Conservation (phyloP, 1,140 invertebrate species). For the Macrobrachium rosenbergii region DNA sequence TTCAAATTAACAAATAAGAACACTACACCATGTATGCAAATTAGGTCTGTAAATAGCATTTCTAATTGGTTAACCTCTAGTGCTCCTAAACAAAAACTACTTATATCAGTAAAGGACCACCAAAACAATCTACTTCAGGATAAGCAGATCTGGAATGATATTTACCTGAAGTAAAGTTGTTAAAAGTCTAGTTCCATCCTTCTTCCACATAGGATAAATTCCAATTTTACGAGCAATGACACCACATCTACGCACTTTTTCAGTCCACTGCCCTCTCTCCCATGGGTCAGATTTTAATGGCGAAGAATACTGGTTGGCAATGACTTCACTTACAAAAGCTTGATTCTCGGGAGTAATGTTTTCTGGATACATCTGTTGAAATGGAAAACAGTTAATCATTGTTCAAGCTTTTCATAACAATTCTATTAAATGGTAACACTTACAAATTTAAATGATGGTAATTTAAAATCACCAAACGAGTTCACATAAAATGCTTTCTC, state of each 20-base stretch:
- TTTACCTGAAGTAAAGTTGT: slow-evolving; percentile 89
- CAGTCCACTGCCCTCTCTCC: slow-evolving; percentile 74
- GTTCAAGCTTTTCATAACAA: not conserved
- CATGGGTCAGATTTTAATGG: slow-evolving; percentile 71
- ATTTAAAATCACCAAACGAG: not conserved
- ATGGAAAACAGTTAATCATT: slow-evolving; percentile 16
- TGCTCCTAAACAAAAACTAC: not conserved
- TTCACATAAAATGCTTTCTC: too few relatives aligned
- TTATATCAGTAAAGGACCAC: not conserved
- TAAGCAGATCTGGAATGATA: not conserved
- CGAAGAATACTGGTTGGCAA: slow-evolving; percentile 75
- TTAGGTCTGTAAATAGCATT: too few relatives aligned
- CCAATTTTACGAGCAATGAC: slow-evolving; percentile 95
- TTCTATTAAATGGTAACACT: not conserved
- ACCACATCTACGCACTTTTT: slow-evolving; percentile 80
- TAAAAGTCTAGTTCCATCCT: slow-evolving; percentile 82
- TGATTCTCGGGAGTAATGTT: slow-evolving; percentile 83
- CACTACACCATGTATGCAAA: too few relatives aligned
- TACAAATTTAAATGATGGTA: not conserved
- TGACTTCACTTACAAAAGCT: slow-evolving; percentile 84
- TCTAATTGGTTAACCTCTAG: too few relatives aligned
- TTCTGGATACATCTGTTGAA: slow-evolving; percentile 77
- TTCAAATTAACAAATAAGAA: too few relatives aligned
- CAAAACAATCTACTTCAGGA: not conserved
- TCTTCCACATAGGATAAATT: slow-evolving; percentile 91